These are phyloP conservation scores for Ophion ellenae DNA, from an alignment of 2,888 invertebrate genomes.

Conservation along the genomic window DNA sequence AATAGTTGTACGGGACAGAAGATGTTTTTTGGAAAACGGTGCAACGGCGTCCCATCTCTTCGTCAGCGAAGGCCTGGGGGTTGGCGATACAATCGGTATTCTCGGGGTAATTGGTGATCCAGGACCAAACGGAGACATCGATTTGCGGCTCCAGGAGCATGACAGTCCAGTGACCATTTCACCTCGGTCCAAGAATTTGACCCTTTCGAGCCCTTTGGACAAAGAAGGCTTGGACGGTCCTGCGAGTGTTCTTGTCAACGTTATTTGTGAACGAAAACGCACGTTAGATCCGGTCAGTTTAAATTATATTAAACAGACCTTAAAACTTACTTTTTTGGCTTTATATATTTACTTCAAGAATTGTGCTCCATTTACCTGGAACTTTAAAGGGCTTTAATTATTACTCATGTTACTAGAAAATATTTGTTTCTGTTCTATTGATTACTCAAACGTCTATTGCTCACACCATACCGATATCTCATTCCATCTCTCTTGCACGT, in stretches of 20 bases:
- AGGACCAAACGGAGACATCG: conserved; percentile 90
- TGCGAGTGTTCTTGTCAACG: conserved; percentile 93
- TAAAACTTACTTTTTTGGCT: neutral
- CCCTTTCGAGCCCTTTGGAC: conserved; percentile 91
- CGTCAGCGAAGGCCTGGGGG: conserved; percentile 93
- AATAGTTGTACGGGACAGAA: conserved; percentile 91
- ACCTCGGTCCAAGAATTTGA: conserved; percentile 91
- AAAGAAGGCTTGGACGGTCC: conserved; percentile 94
- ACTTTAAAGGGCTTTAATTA: neutral
- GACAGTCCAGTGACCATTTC: conserved; percentile 92
- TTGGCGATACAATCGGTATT: conserved; percentile 92
- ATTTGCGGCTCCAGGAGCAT: conserved; percentile 90
- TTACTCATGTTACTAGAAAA: neutral
- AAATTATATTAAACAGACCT: neutral
- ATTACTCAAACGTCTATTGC: too few relatives aligned
- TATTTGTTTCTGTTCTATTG: neutral
- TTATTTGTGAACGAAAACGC: conserved; percentile 92
- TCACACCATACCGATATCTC: too few relatives aligned
- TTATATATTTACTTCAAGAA: neutral
- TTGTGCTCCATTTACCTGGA: neutral
- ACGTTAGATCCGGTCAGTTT: conserved; percentile 90
- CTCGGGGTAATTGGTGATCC: conserved; percentile 93
- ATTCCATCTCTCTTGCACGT: too few relatives aligned
- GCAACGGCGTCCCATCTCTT: conserved; percentile 96
- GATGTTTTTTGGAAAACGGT: conserved; percentile 95